phyloP scores from a whole-genome alignment of 2,888 invertebrate genomes.

The Trissolcus japonicus region DNA sequence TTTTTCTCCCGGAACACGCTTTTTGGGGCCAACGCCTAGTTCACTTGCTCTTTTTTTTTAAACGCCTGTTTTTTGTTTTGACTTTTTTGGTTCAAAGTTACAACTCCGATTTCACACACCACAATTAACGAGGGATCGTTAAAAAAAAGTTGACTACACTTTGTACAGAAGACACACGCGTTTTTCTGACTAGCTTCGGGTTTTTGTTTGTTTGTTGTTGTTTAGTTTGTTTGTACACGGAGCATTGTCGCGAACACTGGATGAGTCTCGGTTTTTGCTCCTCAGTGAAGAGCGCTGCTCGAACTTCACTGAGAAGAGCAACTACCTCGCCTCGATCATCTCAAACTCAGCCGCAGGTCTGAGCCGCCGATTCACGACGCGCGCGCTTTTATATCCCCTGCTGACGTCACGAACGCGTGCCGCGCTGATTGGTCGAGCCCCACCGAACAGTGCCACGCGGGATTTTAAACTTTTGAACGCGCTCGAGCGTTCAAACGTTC shows the following conservation, averaged over 20 bases:
- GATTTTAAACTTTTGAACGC: slow-evolving; percentile 62
- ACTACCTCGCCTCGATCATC: slow-evolving; percentile 65
- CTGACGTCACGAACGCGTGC: slow-evolving; percentile 67
- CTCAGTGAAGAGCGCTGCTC: slow-evolving; percentile 61
- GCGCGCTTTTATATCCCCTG: slow-evolving; percentile 65
- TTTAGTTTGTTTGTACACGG: not conserved
- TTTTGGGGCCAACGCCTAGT: slow-evolving; percentile 36
- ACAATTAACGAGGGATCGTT: not conserved
- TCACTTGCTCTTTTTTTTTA: not conserved
- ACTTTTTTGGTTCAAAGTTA: slow-evolving; percentile 7
- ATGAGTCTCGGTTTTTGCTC: slow-evolving; percentile 23
- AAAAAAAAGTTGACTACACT: not conserved
- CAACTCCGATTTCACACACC: slow-evolving; percentile 14
- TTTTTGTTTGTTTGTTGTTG: slow-evolving; percentile 5
- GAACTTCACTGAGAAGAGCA: slow-evolving; percentile 60
- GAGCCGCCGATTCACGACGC: slow-evolving; percentile 64
- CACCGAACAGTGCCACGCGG: slow-evolving; percentile 66
- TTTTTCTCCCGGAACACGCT: slow-evolving; percentile 62
- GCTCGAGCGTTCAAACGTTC: slow-evolving; percentile 34
- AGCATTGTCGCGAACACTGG: too few species aligned
- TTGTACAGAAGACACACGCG: not conserved
- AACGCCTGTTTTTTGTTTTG: too few species aligned
- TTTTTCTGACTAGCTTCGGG: slow-evolving; percentile 13
- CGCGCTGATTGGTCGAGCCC: slow-evolving; percentile 63
- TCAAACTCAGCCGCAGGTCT: slow-evolving; percentile 68